Conservation (phyloP, 1,140 invertebrate genomes). For the Drosophila sulfurigaster region DNA sequence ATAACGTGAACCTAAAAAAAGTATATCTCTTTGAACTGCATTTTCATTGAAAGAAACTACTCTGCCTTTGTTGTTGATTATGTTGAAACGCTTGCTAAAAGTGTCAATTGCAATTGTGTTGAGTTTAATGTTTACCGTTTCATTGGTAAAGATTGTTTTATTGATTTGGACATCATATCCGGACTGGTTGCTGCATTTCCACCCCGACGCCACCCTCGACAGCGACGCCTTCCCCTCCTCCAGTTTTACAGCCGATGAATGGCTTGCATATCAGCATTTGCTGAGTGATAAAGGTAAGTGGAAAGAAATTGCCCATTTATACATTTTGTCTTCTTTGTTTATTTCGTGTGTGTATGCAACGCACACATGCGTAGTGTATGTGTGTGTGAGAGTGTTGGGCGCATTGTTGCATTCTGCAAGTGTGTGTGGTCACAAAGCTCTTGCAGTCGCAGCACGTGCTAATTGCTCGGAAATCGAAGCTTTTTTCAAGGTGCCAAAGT, state of each 20-base stretch:
- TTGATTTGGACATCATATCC: conserved; percentile 78
- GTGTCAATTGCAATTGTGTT: conserved; percentile 74
- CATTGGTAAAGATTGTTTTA: conserved; percentile 80
- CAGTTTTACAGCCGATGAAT: conserved; percentile 87
- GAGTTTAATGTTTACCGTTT: conserved; percentile 84
- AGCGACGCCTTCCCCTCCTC: conserved; percentile 3
- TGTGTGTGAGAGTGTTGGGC: conserved; percentile 6
- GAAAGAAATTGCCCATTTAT: conserved; percentile 35
- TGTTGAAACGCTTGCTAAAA: conserved; percentile 78
- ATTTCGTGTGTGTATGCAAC: conserved; percentile 18
- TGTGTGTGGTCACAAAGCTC: conserved; percentile 20
- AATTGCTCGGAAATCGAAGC: neutral
- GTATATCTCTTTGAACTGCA: conserved; percentile 11
- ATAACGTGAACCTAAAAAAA: neutral
- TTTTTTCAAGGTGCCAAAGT: neutral
- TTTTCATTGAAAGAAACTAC: conserved; percentile 7
- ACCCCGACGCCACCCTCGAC: conserved; percentile 9
- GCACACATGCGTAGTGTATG: neutral
- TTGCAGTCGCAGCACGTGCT: conserved; percentile 21
- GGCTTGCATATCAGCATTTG: conserved; percentile 89
- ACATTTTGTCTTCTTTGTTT: conserved; percentile 9
- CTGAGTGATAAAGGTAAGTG: conserved; percentile 90
- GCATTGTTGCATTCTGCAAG: conserved; percentile 26
- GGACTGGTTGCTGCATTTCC: conserved; percentile 50
- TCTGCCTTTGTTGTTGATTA: conserved; percentile 53